Evolutionary conservation across 2,888 invertebrate genomes (phyloP), one percentile per base, ranked within the genome.

Genomic region (Diarsia dahlii): DNA sequence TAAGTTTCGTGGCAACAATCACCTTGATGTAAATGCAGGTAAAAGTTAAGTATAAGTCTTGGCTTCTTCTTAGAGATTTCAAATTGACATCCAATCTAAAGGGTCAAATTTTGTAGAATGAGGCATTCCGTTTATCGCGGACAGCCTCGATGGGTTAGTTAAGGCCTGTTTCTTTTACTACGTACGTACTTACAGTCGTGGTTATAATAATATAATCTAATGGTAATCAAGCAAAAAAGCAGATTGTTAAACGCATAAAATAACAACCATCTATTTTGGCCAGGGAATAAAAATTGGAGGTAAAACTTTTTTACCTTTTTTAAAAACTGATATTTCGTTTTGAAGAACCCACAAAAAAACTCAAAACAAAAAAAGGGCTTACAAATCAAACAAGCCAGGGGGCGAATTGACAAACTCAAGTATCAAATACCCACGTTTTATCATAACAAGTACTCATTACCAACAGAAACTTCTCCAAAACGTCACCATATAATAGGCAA

Each of bases 1-100:
- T 86, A 86, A 62, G 87, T 71, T 70, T 65, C 85, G 83, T 84
- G 80, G 76, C 82, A 71, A 46, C n/a, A 64, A 50, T 74, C 71
- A 63, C 45, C 76, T 74, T n/a, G 39, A 67, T 64, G 23, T 71
- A 56, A 74, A 64, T 20, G 18, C 68, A 83, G 82, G 82, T 84
- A 83, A 74, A 45, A 64, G 1, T 46, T 39, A 20, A 45, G 18
- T 34, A 12, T 45, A 18, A 34, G 0, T 39, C 2, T 34, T 54
- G 46, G 8, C 46, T 50, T 39, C 8, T 58, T 66, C n/a, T 20
- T 66, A 34, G 9, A 39, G 8, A 48, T 60, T 48, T 39, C 23
- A 64, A 28, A 23, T n/a, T 65, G 9, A 48, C 34, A 12, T 56
- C 13, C 15, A 69, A 68, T n/a, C 46, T 46, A 46, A 8, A 18